Evolutionary conservation across 2,113 vertebrate genomes (phyloP), one percentile per base, ranked within the genome.

Genomic region (Cephalophus harveyi): DNA sequence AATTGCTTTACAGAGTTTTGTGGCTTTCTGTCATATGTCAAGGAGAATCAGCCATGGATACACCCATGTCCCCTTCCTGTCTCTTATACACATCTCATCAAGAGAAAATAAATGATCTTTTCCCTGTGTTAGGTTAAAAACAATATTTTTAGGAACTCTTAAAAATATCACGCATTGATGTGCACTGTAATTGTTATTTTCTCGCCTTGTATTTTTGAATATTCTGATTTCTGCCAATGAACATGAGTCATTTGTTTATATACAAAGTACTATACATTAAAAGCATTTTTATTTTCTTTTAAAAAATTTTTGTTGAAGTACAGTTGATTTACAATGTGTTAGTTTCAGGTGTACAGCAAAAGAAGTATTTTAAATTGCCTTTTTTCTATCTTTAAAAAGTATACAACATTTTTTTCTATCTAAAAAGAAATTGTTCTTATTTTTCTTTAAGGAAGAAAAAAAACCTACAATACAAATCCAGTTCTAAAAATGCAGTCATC

Each of bases 331-430:
- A 46, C 74, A 46, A 27, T 28, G 25, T 46, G 74, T 78, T 27
- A 78, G 67, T 74, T 74, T 74, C 67, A 40, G 36, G 21, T 25
- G 2, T 78, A 78, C 13, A 78, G 74, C 74, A 46, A 78, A 78
- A 93, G 78, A 1, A 28, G 12, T 17, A 91, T 64, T 87, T 87
- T 85, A 88, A 87, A 91, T 28, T 67, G 3, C 14, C 76, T 19
- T 76, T 88, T 84, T 95, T 93, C 40, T 96, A 43, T 36, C 27
- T 91, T 94, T 57, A 93, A 91, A 87, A 96, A 91, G 21, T 50
- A 60, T 27, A 40, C 28, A 30, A 21, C 4, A 46, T 48, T 76
- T 82, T 71, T 71, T 74, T 74, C 33, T 27, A 19, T 23, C 46
- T 43, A 82, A 52, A 74, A 87, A 81, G n/a, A 88, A 84, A 64